These are phyloP conservation scores for Bubalus kerabau DNA, from an alignment of 2,113 vertebrate species.

Conservation along the genomic window DNA sequence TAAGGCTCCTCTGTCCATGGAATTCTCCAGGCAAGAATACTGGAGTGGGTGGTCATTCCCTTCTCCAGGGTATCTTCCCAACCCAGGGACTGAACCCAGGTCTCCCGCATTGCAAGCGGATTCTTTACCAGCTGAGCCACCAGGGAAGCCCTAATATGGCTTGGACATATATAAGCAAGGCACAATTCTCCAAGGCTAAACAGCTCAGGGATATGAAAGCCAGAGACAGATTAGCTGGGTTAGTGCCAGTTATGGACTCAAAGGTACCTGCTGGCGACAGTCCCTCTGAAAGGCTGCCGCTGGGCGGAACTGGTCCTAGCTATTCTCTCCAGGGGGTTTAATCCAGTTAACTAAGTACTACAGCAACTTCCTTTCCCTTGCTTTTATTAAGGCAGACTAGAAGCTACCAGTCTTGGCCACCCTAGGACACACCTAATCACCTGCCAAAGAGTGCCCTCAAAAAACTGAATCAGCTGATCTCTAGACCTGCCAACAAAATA, in stretches of 20 bases:
- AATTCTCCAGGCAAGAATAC: neutral
- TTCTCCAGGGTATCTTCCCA: neutral
- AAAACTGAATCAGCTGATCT: neutral
- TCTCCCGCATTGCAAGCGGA: neutral
- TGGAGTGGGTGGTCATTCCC: neutral
- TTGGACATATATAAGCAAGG: neutral
- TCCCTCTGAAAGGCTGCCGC: neutral
- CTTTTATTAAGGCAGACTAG: conserved; percentile 17
- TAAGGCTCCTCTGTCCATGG: neutral
- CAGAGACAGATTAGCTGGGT: neutral
- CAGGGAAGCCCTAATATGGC: neutral
- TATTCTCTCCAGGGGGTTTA: neutral
- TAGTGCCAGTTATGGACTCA: neutral
- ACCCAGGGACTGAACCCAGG: neutral
- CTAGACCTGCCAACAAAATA: neutral
- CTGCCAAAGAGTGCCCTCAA: neutral
- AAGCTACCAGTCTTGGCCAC: neutral
- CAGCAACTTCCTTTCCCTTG: neutral
- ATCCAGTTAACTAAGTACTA: neutral
- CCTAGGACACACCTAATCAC: neutral
- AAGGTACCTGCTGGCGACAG: neutral
- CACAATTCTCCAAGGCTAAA: neutral
- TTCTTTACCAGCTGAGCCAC: neutral
- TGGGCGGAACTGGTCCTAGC: neutral
- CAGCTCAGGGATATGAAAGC: neutral